Evolutionary conservation across 2,797 vertebrate genomes (phyloP), one percentile per base, ranked within the genome.

Genomic region (Alcedo atthis): DNA sequence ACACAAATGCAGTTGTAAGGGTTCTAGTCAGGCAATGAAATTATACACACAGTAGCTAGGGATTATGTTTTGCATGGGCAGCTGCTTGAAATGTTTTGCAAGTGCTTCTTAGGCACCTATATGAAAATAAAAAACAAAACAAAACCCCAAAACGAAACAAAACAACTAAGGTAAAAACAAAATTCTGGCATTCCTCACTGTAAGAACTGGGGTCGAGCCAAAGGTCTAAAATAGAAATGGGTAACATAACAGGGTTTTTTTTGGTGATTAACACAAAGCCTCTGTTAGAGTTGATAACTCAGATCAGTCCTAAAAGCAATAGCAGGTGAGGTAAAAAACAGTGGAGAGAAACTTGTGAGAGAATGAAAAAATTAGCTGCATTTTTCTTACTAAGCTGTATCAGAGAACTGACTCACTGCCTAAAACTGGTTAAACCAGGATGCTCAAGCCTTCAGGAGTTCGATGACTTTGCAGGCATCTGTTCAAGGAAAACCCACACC

Each of bases 351-450:
- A 49, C 33, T 58, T 77, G 25, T n/a, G 61, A 90, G 73, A 86
- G 51, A 89, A 86, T 73, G 54, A 79, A 57, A 75, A 68, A 74
- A 85, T 62, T 5, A 85, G 24, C 30, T 28, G 8, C 46, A 13
- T 82, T 93, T 87, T 92, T 84, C 48, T 64, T 75, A 25, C 20
- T 80, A 40, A 78, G 8, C 24, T 78, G 28, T 92, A 71, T 87
- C 91, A 69, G 76, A 81, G n/a, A 78, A 87, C 73, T 93, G 84
- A 90, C 62, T 94, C 76, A 58, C 54, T 87, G 37, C 24, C 46
- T 89, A 49, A 90, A 96, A 95, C 94, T 94, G 90, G 93, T 94
- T 95, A 70, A 93, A 95, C 94, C 73, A 93, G 93, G 93, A 53
- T 95, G 64, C 62, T 89, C 30, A 51, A 71, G 86, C 76, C 68